phyloP scores from a whole-genome alignment of 2,888 invertebrate species.

The Sisyra terminalis region DNA sequence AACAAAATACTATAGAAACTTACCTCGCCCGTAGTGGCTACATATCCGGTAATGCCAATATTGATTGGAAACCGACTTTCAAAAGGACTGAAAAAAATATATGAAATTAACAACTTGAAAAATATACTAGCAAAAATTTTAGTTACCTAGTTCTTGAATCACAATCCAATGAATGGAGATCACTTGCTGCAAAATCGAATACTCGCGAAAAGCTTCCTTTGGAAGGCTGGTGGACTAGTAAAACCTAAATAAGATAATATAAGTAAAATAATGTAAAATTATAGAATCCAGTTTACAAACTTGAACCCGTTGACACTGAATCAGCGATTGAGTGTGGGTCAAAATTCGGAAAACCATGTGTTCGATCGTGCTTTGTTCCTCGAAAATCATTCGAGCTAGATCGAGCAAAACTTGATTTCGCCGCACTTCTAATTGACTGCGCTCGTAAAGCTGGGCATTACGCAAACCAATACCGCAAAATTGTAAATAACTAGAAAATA shows the following conservation, averaged over 20 bases:
- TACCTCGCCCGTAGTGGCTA: constrained; percentile 91
- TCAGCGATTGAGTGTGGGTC: constrained; percentile 84
- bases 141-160: constrained; percentile 56
- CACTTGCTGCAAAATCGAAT: constrained; percentile 85
- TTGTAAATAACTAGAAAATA: constrained; percentile 84
- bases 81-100: constrained; percentile 44
- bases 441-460: constrained; percentile 91
- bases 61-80: constrained; percentile 91
- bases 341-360: constrained; percentile 88
- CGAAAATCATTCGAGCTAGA: constrained; percentile 91
- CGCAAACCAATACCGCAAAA: constrained; percentile 92
- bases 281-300: constrained; percentile 28
- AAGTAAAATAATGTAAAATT: background rate
- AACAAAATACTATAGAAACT: too few relatives aligned
- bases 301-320: constrained; percentile 90
- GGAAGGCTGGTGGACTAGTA: constrained; percentile 78
- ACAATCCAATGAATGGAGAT: constrained; percentile 66
- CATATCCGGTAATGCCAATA: constrained; percentile 87
- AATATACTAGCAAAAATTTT: constrained; percentile 14
- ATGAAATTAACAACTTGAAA: constrained; percentile 3
- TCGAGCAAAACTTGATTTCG: constrained; percentile 87
- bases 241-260: constrained; percentile 37
- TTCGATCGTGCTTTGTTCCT: constrained; percentile 92
- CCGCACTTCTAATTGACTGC: constrained; percentile 88
- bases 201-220: constrained; percentile 88